These are phyloP conservation scores for Percopsis transmontana DNA, from an alignment of 2,113 vertebrate genomes.

Conservation along the genomic window DNA sequence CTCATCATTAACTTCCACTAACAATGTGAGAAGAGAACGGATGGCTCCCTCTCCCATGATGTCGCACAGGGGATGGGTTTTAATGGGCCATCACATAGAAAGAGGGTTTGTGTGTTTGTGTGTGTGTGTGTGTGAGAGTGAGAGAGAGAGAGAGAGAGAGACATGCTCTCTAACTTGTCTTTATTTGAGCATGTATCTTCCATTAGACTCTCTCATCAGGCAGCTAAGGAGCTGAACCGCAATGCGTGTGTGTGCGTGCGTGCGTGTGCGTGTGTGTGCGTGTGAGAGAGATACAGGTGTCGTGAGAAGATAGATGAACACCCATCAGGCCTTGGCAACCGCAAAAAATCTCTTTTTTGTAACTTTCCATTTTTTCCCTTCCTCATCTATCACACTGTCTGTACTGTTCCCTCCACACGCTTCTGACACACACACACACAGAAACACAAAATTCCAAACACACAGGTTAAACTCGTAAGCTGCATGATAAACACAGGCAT, in stretches of 20 bases:
- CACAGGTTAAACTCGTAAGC: too few species aligned
- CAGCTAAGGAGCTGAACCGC: slow-evolving; percentile 42
- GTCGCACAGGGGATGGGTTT: slow-evolving; percentile 12
- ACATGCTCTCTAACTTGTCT: slow-evolving; percentile 17
- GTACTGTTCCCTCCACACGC: too few species aligned
- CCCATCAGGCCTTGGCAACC: slow-evolving; percentile 48
- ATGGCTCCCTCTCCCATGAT: slow-evolving; percentile 14
- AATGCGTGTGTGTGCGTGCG: slow-evolving; percentile 17
- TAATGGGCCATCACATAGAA: slow-evolving; percentile 34
- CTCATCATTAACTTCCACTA: slow-evolving; percentile 53
- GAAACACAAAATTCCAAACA: too few species aligned
- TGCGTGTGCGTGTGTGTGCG: slow-evolving; percentile 34
- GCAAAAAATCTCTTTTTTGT: slow-evolving; percentile 47
- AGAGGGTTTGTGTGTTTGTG: neutral
- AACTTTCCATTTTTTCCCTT: slow-evolving; percentile 6
- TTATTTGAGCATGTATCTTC: slow-evolving; percentile 39
- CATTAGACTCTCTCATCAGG: slow-evolving; percentile 55
- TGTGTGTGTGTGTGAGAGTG: slow-evolving; percentile 1
- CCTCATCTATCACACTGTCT: slow-evolving; percentile 29
- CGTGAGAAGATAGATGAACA: slow-evolving; percentile 39
- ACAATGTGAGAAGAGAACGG: slow-evolving; percentile 27
- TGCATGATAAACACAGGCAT: too few species aligned
- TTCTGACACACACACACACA: too few species aligned
- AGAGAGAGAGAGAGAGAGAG: neutral
- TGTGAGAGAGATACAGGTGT: slow-evolving; percentile 9